Conservation (phyloP, 2,113 vertebrate species). For the Rhegmatorhina hoffmannsi region DNA sequence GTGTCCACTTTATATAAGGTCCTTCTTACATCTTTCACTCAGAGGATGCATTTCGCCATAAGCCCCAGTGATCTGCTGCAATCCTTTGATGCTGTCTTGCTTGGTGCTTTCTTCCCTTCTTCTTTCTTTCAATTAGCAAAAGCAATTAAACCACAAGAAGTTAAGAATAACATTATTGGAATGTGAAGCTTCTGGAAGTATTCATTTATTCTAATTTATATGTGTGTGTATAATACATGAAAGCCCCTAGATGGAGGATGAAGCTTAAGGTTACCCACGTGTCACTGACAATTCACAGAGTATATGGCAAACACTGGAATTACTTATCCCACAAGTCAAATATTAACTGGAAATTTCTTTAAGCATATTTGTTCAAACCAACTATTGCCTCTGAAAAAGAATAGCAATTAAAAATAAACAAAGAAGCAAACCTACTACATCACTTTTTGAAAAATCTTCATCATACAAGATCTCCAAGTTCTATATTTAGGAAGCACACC, state of each 20-base stretch:
- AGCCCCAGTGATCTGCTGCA: neutral
- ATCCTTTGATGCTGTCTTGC: neutral
- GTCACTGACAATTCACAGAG: neutral
- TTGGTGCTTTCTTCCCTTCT: neutral
- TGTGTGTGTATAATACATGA: neutral
- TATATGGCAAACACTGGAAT: neutral
- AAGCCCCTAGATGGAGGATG: neutral
- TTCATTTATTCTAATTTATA: neutral
- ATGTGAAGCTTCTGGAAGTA: neutral
- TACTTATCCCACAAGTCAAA: neutral
- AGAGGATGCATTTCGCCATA: neutral
- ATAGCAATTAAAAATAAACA: neutral
- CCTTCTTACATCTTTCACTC: neutral
- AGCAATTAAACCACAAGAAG: neutral
- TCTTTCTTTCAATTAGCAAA: neutral
- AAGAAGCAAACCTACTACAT: neutral
- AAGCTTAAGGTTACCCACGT: neutral
- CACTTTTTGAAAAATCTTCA: neutral
- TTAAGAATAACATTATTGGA: neutral
- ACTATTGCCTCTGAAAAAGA: neutral
- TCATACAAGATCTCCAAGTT: neutral
- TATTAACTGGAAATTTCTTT: neutral
- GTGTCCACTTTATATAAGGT: neutral
- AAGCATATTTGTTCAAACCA: conserved; percentile 5
- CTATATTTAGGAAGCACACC: conserved; percentile 36